Conservation (phyloP, 2,888 invertebrate genomes). For the Dasypogon diadema region DNA sequence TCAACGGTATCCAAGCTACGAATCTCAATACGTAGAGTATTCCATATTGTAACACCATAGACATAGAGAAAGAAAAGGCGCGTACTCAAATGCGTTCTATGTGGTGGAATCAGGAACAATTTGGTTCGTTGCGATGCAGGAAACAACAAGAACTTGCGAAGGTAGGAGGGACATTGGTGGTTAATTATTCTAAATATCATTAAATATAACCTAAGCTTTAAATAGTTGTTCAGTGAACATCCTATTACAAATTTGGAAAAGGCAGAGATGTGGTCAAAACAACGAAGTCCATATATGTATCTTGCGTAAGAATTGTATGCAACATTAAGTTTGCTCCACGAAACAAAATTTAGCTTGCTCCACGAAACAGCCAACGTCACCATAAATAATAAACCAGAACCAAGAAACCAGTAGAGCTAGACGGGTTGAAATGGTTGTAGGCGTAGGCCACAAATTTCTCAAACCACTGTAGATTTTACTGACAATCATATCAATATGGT, state of each 20-base stretch:
- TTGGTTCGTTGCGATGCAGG: background rate
- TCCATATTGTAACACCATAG: background rate
- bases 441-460: background rate
- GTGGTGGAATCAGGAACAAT: background rate
- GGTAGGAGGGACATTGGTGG: background rate
- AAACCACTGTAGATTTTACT: background rate
- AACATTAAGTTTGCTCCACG: background rate
- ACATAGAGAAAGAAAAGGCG: background rate
- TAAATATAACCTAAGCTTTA: background rate
- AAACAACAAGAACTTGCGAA: background rate
- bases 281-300: background rate
- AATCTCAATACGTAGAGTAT: background rate
- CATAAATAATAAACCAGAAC: background rate
- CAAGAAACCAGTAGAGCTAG: background rate
- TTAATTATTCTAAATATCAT: background rate
- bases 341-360: background rate
- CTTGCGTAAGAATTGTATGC: background rate
- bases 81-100: background rate
- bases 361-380: too few species aligned
- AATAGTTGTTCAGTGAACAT: background rate
- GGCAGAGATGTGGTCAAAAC: background rate
- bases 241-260: background rate
- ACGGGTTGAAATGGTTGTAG: background rate
- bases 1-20: too few species aligned
- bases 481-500: background rate